A percentile compares a stretch with the other conserved stretches of the same genome.
Conservation (phyloP, 2,888 invertebrate genomes). For the Smittia aterrima region DNA sequence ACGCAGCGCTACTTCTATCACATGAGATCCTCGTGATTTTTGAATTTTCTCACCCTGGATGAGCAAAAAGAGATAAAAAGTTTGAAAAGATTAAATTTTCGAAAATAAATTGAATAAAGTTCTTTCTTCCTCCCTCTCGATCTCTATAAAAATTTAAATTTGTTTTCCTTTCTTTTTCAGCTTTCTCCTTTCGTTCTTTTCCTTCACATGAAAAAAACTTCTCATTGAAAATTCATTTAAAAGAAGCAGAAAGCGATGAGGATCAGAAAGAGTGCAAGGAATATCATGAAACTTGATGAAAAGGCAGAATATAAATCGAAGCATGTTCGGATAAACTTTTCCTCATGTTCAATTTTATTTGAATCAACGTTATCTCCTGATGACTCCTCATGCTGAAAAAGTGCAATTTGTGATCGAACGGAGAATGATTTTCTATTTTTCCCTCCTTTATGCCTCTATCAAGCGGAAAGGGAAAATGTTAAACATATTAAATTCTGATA, state of each 20-base stretch:
- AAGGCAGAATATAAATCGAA: slow-evolving; percentile 7
- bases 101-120: slow-evolving; percentile 26
- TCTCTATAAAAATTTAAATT: neutral
- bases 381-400: neutral
- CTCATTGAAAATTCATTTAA: slow-evolving; percentile 22
- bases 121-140: neutral
- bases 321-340: neutral
- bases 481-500: too few species aligned
- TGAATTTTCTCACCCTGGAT: neutral
- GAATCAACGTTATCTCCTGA: neutral
- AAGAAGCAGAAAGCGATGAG: neutral
- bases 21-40: too few species aligned
- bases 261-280: neutral
- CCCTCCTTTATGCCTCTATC: neutral
- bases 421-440: neutral
- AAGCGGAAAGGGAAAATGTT: too few species aligned
- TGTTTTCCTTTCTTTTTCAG: slow-evolving; percentile 7
- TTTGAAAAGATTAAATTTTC: slow-evolving; percentile 18
- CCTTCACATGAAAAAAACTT: neutral
- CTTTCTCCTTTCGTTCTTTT: neutral
- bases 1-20: too few species aligned
- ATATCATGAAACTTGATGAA: neutral
- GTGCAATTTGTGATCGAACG: slow-evolving; percentile 3
- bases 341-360: slow-evolving; percentile 3
- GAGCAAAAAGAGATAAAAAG: neutral